A percentile compares a stretch with the other conserved stretches of the same genome.
These are phyloP conservation scores for Gymnodraco acuticeps DNA, from an alignment of 2,797 vertebrate genomes.

Conservation along the genomic window DNA sequence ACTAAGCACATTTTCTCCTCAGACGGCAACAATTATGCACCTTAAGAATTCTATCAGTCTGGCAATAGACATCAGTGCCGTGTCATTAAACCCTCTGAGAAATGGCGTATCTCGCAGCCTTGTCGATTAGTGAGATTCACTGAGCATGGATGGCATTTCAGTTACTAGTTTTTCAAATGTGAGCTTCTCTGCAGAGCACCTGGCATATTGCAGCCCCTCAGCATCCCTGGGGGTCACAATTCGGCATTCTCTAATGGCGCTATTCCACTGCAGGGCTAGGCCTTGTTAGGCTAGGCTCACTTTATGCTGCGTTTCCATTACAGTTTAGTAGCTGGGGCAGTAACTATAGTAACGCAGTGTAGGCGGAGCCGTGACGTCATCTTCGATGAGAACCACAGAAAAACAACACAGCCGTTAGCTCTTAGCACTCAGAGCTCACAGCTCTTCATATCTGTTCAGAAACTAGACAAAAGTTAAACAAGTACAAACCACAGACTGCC, in stretches of 20 bases:
- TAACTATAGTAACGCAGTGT: too few relatives aligned
- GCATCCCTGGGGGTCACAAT: conserved; percentile 26
- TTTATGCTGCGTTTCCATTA: too few relatives aligned
- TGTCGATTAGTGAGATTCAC: conserved; percentile 63
- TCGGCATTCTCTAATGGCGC: background rate
- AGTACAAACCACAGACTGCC: too few relatives aligned
- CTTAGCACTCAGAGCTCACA: too few relatives aligned
- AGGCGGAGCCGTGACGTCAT: too few relatives aligned
- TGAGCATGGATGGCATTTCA: conserved; percentile 53
- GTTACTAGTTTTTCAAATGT: conserved; percentile 46
- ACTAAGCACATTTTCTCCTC: conserved; percentile 59
- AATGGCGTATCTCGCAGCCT: conserved; percentile 52
- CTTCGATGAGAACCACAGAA: too few relatives aligned
- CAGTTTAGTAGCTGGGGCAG: too few relatives aligned
- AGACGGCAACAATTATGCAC: conserved; percentile 66
- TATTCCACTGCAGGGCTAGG: too few relatives aligned
- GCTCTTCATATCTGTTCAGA: too few relatives aligned
- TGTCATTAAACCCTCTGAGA: conserved; percentile 65
- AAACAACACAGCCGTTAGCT: too few relatives aligned
- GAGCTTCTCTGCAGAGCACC: conserved; percentile 24
- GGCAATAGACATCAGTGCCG: conserved; percentile 56
- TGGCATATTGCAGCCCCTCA: conserved; percentile 8
- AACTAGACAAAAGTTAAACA: too few relatives aligned
- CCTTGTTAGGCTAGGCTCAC: too few relatives aligned
- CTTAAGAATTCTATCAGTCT: conserved; percentile 55